Base-by-base conservation (phyloP, 2,888 invertebrate species). In the Drosophila gaucha region DNA sequence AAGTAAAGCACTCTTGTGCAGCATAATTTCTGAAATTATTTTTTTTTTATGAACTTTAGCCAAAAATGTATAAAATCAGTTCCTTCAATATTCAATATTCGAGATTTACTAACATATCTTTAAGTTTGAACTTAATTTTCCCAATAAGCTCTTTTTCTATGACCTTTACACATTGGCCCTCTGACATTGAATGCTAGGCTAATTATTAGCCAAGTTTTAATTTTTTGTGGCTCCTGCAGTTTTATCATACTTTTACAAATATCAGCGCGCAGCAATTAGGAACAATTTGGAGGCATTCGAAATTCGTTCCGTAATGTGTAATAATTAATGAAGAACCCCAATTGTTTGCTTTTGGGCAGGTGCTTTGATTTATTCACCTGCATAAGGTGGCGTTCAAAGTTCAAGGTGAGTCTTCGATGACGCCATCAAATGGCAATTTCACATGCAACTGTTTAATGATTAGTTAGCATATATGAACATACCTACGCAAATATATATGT, bases 321-420 rank as follows among this genome's bases (percentile, higher is more conserved):
- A 82, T 76, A 87, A 82, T 87, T 85, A 85, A 70, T 71, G 66
- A 64, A 41, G 57, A 43, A 47, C 41, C 47, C 46, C 28, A 44
- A 36, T n/a, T 30, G 28, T 18, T n/a, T 18, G 6, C 28, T 44
- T 3, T n/a, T 10, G 41, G 10, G 16, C 47, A 50, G 50, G 31
- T 51, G 60, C 14, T 76, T 55, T 60, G 80, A 67, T 65, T 73
- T 59, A 64, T 31, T 39, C 50, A 59, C 44, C 39, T 69, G 36
- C 36, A 18, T 36, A 6, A 12, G 20, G 6, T 76, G 14, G 44
- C 58, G 16, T 39, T 56, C 30, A 78, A 87, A 89, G 89, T 89
- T 90, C 90, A 89, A 89, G 90, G 90, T 87, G 74, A 78, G 14
- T 67, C n/a, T n/a, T 50, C 44, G 66, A 47, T 63, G 66, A 80